Base-by-base conservation (phyloP, 2,113 vertebrate genomes). In the Sorex araneus region DNA sequence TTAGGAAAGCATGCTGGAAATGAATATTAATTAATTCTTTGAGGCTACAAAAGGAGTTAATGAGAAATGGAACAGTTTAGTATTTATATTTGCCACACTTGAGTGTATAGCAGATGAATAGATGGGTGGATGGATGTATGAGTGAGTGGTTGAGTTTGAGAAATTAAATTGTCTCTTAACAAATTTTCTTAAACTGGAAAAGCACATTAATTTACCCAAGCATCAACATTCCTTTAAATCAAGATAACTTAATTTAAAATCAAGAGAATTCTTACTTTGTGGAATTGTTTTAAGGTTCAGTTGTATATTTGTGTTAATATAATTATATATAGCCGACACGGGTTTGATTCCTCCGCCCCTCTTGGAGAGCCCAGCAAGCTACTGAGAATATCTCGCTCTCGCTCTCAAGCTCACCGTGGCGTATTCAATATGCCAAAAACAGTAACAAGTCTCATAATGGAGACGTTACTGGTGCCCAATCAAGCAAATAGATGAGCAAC, bases 191-290 rank as follows among this genome's bases (percentile, higher is more conserved):
- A 60, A 60, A 60, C 57, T 60, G 6, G 18, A 5, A 60, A 60
- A 60, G 54, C 54, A 60, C 57, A 74, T 88, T 82, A 89, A 73
- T 73, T 94, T 70, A 79, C 30, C 57, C 67, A 70, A 64, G 66
- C 36, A 64, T 45, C 18, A 89, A 25, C 57, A 23, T 88, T 80
- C 90, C 40, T 78, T 85, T 93, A 81, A 74, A 76, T 89, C 77
- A 78, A 67, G 8, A 40, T 89, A 30, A 82, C 43, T 78, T 9
- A 63, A 15, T 85, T 93, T 85, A 75, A 84, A 93, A 92, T 85
- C 54, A 93, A 87, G 71, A 79, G 18, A 87, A 83, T 88, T 89
- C 10, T 2, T 85, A 54, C 34, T 16, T 70, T 30, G 28, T 30
- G 18, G 9, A 57, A 10, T 74, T 63, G 32, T 83, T 92, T 93